A percentile compares a stretch with the other conserved stretches of the same genome.
Evolutionary conservation across 2,888 invertebrate species (phyloP).

Genomic region (Diadegma fenestrale): DNA sequence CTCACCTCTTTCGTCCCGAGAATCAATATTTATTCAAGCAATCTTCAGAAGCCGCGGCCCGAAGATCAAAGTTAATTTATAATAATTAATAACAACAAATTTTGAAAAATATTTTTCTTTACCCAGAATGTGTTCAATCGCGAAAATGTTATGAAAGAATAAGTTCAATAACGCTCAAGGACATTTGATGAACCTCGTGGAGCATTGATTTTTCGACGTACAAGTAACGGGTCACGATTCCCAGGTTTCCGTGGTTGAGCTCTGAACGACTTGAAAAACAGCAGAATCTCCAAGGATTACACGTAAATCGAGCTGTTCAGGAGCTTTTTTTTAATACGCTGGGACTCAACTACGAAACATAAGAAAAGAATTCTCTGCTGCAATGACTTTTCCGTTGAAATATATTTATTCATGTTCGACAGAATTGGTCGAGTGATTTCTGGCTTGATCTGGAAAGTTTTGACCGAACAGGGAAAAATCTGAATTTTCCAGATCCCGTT

Average conservation of each 20-base stretch:
- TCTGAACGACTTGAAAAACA: background rate
- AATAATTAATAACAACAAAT: no score
- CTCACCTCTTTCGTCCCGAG: background rate
- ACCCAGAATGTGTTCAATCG: background rate
- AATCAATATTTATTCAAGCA: background rate
- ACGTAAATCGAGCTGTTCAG: background rate
- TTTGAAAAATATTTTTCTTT: background rate
- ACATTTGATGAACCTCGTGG: no score
- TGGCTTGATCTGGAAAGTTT: background rate
- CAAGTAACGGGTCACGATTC: background rate
- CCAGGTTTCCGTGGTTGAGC: background rate
- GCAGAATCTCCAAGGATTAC: background rate
- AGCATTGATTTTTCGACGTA: background rate
- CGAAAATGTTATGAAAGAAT: background rate
- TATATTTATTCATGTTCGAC: no score
- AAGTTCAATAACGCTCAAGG: background rate
- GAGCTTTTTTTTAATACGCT: background rate
- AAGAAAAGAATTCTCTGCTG: background rate
- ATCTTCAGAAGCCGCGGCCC: background rate
- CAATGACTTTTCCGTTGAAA: background rate
- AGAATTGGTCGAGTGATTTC: background rate
- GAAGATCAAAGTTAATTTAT: no score
- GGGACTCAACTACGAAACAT: background rate
- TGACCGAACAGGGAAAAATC: background rate
- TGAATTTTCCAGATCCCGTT: background rate